phyloP scores from a whole-genome alignment of 2,797 vertebrate species.

The Oryzias dopingdopingensis region DNA sequence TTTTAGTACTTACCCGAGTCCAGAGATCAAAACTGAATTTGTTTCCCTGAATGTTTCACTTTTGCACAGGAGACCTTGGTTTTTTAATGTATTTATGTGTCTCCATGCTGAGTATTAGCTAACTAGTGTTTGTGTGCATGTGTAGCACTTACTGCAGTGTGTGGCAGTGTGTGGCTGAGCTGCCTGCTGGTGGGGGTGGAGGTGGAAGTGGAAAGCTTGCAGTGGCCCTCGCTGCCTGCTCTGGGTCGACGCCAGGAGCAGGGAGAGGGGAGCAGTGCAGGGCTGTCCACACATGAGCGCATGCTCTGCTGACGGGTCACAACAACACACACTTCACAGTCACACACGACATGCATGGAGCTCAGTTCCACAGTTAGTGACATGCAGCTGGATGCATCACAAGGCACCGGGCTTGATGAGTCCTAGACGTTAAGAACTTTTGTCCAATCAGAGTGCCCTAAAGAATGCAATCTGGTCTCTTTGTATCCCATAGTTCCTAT shows the following conservation, averaged over 20 bases:
- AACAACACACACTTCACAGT: conserved; percentile 78
- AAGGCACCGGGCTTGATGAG: conserved; percentile 46
- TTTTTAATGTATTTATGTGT: no score
- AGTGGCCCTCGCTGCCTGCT: conserved; percentile 82
- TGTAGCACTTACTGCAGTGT: conserved; percentile 88
- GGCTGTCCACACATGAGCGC: conserved; percentile 82
- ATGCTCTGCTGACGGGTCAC: conserved; percentile 94
- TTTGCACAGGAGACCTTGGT: no score
- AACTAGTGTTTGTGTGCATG: conserved; percentile 14
- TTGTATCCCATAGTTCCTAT: no score
- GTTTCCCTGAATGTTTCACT: no score
- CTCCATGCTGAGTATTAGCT: no score
- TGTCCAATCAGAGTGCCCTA: neutral
- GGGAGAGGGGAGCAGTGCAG: conserved; percentile 77
- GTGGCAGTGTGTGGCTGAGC: conserved; percentile 82
- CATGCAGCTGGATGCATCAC: conserved; percentile 53
- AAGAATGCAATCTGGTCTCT: no score
- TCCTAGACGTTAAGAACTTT: conserved; percentile 3
- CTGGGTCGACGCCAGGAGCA: conserved; percentile 77
- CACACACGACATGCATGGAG: conserved; percentile 67
- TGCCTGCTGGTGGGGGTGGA: conserved; percentile 76
- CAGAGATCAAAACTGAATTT: no score
- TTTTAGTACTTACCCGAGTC: no score
- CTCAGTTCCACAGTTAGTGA: conserved; percentile 58
- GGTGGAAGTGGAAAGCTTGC: conserved; percentile 78